Evolutionary conservation across 2,888 invertebrate species (phyloP).

Genomic region (Netelia virgata): DNA sequence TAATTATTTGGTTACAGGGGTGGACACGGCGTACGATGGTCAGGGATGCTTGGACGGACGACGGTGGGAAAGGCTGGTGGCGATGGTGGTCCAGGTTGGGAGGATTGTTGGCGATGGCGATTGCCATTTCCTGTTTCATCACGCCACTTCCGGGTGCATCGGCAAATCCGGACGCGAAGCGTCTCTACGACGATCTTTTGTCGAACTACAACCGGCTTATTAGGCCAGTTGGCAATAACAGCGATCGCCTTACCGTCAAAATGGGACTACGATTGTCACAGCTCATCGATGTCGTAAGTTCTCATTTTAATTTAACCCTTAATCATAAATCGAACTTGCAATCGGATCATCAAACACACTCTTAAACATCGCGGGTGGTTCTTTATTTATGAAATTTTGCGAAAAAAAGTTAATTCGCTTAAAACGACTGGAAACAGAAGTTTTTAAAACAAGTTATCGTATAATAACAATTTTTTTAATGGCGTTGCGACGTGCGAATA

Average conservation of each 20-base stretch:
- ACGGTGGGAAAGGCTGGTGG: constrained; percentile 83
- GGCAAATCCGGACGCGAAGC: constrained; percentile 97
- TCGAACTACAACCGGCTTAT: constrained; percentile 98
- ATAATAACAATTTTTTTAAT: too few relatives aligned
- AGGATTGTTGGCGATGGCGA: constrained; percentile 90
- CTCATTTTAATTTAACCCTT: background rate
- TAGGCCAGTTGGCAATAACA: constrained; percentile 97
- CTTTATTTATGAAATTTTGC: too few relatives aligned
- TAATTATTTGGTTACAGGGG: constrained; percentile 87
- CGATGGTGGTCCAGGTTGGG: constrained; percentile 79
- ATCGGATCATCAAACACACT: too few relatives aligned
- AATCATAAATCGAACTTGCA: background rate
- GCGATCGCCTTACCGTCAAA: constrained; percentile 97
- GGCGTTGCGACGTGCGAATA: too few relatives aligned
- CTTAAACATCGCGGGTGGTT: too few relatives aligned
- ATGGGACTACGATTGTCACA: constrained; percentile 96
- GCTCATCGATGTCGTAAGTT: constrained; percentile 96
- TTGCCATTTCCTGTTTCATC: constrained; percentile 87
- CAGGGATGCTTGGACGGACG: constrained; percentile 86
- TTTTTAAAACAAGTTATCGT: too few relatives aligned
- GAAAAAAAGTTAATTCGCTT: too few relatives aligned
- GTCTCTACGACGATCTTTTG: constrained; percentile 97
- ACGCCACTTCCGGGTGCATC: constrained; percentile 86
- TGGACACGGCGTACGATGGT: constrained; percentile 95
- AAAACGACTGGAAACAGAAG: too few relatives aligned